Conservation (phyloP, 2,113 vertebrate species). For the Tylochromis polylepis region DNA sequence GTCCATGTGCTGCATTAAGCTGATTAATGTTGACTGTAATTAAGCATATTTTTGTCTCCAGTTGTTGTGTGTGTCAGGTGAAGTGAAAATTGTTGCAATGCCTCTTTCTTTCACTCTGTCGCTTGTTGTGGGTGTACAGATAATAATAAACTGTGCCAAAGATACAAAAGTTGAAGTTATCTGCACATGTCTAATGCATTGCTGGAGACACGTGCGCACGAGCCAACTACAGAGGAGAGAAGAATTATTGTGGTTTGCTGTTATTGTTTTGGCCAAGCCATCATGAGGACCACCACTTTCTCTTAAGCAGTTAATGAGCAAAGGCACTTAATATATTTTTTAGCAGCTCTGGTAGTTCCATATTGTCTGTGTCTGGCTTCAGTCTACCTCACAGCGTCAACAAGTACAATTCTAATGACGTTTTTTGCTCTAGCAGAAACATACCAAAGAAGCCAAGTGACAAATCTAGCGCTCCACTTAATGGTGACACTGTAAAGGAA, state of each 20-base stretch:
- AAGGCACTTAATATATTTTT: background rate
- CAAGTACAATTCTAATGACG: background rate
- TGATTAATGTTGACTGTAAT: background rate
- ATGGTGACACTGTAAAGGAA: background rate
- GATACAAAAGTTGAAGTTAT: background rate
- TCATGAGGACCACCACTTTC: background rate
- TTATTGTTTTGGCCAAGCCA: background rate
- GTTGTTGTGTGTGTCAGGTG: background rate
- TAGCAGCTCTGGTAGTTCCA: background rate
- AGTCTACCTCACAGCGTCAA: background rate
- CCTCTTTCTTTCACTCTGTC: background rate
- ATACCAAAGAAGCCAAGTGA: background rate
- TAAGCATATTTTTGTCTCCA: background rate
- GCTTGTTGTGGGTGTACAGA: background rate
- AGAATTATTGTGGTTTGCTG: background rate
- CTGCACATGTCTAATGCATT: constrained; percentile 13
- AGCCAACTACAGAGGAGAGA: background rate
- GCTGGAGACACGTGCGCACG: background rate
- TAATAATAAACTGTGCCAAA: constrained; percentile 2
- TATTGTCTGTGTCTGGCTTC: background rate
- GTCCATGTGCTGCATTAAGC: background rate
- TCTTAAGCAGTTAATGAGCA: background rate
- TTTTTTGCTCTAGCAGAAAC: background rate
- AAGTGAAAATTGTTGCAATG: background rate
- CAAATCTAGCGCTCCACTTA: background rate